A percentile compares a stretch with the other conserved stretches of the same genome.
Evolutionary conservation across 2,888 invertebrate genomes (phyloP).

Genomic region (Hyalella azteca): DNA sequence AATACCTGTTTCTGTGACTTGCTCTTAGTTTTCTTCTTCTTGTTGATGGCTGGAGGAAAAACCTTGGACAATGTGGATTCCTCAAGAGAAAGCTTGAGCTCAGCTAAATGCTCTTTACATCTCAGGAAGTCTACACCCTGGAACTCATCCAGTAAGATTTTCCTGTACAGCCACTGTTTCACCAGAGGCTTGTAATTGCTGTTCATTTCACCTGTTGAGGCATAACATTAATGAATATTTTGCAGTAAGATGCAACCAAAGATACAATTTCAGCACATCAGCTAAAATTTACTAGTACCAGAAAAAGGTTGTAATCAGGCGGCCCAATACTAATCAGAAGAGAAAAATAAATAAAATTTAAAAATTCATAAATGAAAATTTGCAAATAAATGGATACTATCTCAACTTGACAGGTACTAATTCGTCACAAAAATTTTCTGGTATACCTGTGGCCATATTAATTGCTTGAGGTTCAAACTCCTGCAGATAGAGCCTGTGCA

Average conservation of each 20-base stretch:
- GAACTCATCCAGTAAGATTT: slow-evolving; percentile 55
- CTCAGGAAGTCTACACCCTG: slow-evolving; percentile 50
- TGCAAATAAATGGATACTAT: too few species aligned
- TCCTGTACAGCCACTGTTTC: slow-evolving; percentile 56
- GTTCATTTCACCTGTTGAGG: slow-evolving; percentile 41
- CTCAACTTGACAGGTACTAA: too few species aligned
- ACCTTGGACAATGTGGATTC: slow-evolving; percentile 27
- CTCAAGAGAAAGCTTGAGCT: slow-evolving; percentile 51
- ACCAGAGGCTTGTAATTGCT: slow-evolving; percentile 54
- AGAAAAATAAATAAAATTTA: too few species aligned
- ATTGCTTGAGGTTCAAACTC: slow-evolving; percentile 54
- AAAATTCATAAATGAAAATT: too few species aligned
- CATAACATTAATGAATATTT: too few species aligned
- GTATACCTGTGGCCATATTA: not conserved
- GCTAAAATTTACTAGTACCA: too few species aligned
- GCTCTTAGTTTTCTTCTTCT: not conserved
- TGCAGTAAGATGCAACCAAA: too few species aligned
- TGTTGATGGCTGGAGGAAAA: not conserved
- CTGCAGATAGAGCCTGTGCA: slow-evolving; percentile 54
- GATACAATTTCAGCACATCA: too few species aligned
- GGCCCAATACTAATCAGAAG: too few species aligned
- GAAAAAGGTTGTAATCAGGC: too few species aligned
- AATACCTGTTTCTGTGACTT: slow-evolving; percentile 4
- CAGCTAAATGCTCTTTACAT: slow-evolving; percentile 50
- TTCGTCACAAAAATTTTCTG: too few species aligned